Conservation (phyloP, 2,888 invertebrate genomes). For the Iphiclides podalirius region DNA sequence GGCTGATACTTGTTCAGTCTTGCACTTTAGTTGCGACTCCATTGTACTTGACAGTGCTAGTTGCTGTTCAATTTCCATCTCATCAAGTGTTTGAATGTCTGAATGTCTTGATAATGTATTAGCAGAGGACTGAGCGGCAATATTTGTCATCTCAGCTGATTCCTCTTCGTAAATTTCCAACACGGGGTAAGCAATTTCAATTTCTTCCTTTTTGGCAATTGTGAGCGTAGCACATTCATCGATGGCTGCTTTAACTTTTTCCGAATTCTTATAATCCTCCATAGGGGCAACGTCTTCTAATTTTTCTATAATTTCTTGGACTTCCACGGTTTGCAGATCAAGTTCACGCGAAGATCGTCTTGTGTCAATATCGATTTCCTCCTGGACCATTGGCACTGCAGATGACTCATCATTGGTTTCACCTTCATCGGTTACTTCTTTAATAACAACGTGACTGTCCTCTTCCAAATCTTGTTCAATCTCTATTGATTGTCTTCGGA, state of each 20-base stretch:
- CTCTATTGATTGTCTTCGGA: background rate
- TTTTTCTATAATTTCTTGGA: conserved; percentile 1
- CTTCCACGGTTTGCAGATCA: background rate
- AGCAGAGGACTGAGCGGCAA: background rate
- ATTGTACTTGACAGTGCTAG: background rate
- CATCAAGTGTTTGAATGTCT: background rate
- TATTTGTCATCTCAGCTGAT: background rate
- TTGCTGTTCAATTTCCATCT: background rate
- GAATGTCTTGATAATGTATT: background rate
- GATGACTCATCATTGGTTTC: background rate
- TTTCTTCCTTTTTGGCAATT: conserved; percentile 8
- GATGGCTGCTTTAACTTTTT: background rate
- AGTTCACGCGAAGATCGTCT: background rate
- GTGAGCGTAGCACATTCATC: conserved; percentile 9
- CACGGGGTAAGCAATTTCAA: background rate
- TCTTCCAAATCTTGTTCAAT: conserved; percentile 1
- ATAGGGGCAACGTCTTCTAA: background rate
- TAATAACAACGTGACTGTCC: conserved; percentile 1
- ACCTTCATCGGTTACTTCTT: conserved; percentile 11
- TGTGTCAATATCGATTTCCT: background rate
- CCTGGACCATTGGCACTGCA: background rate
- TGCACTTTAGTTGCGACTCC: background rate
- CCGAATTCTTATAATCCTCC: background rate
- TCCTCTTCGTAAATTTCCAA: conserved; percentile 4
- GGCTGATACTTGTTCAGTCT: background rate